These are phyloP conservation scores for Schizothorax lantsangensis DNA, from an alignment of 2,797 vertebrate genomes.

Conservation along the genomic window DNA sequence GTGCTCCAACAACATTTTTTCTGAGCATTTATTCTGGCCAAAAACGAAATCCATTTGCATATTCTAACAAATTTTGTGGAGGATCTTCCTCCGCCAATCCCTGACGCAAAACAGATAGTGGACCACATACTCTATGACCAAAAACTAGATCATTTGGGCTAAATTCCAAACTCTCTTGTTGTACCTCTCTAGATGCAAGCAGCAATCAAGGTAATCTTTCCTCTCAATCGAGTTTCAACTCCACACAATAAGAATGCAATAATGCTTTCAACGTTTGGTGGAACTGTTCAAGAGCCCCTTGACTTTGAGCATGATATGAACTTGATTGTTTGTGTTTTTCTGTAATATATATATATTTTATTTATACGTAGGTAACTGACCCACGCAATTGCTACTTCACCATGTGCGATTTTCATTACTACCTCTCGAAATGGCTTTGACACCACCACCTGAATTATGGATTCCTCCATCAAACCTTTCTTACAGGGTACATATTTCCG, in stretches of 20 bases:
- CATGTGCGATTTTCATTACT: not conserved
- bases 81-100: not conserved
- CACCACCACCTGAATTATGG: not conserved
- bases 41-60: not conserved
- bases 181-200: not conserved
- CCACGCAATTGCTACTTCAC: not conserved
- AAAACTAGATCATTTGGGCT: not conserved
- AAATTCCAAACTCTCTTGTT: not conserved
- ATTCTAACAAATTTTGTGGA: not conserved
- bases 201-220: not conserved
- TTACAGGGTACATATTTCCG: not conserved
- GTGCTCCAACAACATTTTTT: not conserved
- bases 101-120: not conserved
- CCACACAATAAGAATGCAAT: not conserved
- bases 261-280: not conserved
- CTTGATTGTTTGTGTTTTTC: not conserved
- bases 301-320: slow-evolving; percentile 3
- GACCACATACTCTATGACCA: not conserved
- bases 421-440: not conserved
- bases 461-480: not conserved
- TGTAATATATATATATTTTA: no score
- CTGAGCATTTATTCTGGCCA: not conserved
- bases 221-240: not conserved
- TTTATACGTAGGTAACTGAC: not conserved
- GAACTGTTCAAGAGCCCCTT: slow-evolving; percentile 1